Evolutionary conservation across 2,113 vertebrate genomes (phyloP).

Genomic region (Megaceryle maxima): DNA sequence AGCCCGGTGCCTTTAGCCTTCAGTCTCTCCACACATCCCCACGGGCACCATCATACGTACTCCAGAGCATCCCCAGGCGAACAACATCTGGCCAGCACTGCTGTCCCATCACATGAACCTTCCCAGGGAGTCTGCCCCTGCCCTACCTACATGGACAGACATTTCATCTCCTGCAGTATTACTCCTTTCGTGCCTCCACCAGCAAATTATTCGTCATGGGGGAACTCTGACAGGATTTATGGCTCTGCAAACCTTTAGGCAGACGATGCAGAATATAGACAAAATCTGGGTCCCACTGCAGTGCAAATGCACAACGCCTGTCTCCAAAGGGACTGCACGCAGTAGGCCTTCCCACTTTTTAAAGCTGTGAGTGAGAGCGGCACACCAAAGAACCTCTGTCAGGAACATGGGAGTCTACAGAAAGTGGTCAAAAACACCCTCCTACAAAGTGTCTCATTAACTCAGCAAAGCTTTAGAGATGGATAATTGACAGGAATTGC

Average conservation of each 20-base stretch:
- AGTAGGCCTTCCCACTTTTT: neutral
- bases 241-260: neutral
- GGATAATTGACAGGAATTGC: slow-evolving; percentile 26
- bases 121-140: neutral
- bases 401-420: neutral
- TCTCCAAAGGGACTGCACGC: neutral
- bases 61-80: neutral
- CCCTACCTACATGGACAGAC: neutral
- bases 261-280: neutral
- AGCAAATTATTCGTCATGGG: neutral
- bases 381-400: neutral
- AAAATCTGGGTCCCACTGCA: neutral
- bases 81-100: neutral
- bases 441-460: neutral
- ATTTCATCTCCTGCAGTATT: neutral
- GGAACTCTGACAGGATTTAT: neutral
- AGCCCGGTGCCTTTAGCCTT: neutral
- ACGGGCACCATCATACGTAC: neutral
- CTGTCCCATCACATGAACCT: neutral
- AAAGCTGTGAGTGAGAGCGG: neutral
- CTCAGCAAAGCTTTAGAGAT: neutral
- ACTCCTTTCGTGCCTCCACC: neutral
- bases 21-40: neutral
- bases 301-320: neutral
- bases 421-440: neutral